These are phyloP conservation scores for Limnodromus scolopaceus DNA, from an alignment of 2,797 vertebrate species.

Conservation along the genomic window DNA sequence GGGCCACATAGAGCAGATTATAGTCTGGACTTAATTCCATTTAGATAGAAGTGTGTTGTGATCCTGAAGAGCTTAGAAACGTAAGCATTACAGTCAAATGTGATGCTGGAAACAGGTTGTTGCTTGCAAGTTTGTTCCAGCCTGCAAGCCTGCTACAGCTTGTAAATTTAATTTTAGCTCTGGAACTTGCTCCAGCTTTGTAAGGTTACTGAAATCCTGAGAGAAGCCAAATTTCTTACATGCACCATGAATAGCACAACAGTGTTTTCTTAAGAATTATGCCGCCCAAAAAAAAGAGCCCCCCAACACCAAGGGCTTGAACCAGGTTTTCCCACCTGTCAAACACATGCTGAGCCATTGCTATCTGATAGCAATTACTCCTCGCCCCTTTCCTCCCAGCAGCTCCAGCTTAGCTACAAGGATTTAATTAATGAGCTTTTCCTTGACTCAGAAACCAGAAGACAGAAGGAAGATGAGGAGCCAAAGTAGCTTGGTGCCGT, in stretches of 20 bases:
- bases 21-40: neutral
- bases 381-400: neutral
- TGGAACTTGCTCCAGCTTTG: constrained; percentile 3
- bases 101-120: constrained; percentile 35
- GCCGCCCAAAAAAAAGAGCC: fast-evolving
- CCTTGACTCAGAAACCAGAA: neutral
- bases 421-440: constrained; percentile 33
- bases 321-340: neutral
- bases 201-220: neutral
- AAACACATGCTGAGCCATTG: neutral
- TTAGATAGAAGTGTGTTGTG: neutral
- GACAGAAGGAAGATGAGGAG: neutral
- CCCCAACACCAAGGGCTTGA: neutral
- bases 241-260: neutral
- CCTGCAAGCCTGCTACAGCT: constrained; percentile 41
- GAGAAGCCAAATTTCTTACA: neutral
- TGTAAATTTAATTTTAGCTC: constrained; percentile 60
- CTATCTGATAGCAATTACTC: neutral
- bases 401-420: neutral
- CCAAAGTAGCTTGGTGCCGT: neutral
- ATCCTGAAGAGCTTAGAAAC: constrained; percentile 20
- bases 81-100: neutral
- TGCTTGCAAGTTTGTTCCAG: constrained; percentile 56
- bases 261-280: neutral
- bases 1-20: neutral